phyloP scores from a whole-genome alignment of 1,140 invertebrate genomes.

The Ridgeia piscesae region DNA sequence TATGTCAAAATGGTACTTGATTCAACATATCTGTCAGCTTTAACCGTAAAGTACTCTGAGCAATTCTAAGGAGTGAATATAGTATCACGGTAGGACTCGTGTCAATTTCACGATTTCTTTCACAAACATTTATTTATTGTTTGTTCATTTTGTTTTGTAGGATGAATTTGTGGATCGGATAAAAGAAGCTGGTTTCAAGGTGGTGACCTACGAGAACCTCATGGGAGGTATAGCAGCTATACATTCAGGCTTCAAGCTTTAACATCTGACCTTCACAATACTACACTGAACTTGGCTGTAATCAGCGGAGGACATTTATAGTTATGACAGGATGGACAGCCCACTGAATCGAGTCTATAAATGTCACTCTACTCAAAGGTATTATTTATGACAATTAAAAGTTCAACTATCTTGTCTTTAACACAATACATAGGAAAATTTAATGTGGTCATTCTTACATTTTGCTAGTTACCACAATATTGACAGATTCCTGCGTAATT shows the following conservation, averaged over 20 bases:
- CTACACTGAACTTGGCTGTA: neutral
- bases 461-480: too few relatives aligned
- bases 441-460: neutral
- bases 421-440: neutral
- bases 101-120: neutral
- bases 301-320: neutral
- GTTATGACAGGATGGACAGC: neutral
- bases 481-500: neutral
- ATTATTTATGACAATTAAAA: neutral
- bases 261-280: neutral
- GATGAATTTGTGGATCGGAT: constrained; percentile 89
- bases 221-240: constrained; percentile 87
- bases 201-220: constrained; percentile 86
- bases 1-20: too few relatives aligned
- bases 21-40: too few relatives aligned
- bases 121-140: neutral
- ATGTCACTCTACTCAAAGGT: neutral
- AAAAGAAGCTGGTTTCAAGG: constrained; percentile 79
- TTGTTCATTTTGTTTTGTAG: constrained; percentile 54
- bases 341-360: neutral
- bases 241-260: constrained; percentile 87
- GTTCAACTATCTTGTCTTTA: neutral
- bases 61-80: too few relatives aligned
- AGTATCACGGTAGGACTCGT: too few relatives aligned
- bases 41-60: too few relatives aligned